These are phyloP conservation scores for Quadriops clusia DNA, from an alignment of 2,888 invertebrate species.

Conservation along the genomic window DNA sequence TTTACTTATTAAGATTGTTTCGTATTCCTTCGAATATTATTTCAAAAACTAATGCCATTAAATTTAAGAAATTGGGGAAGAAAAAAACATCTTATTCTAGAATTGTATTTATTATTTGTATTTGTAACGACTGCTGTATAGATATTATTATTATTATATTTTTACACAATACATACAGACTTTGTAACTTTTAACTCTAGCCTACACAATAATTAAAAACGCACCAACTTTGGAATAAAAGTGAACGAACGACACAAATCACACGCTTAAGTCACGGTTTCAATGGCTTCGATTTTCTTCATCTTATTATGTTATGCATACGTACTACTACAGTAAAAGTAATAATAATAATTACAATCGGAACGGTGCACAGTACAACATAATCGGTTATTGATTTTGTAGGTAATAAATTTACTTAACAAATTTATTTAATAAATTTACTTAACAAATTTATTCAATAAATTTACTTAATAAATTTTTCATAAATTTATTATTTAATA, in stretches of 20 bases:
- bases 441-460: too few relatives aligned
- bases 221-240: constrained; percentile 1
- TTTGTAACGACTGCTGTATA: constrained; percentile 13
- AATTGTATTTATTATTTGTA: too few relatives aligned
- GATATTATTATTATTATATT: constrained; percentile 11
- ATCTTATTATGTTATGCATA: neutral
- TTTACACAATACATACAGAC: constrained; percentile 19
- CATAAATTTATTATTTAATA: too few relatives aligned
- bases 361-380: too few relatives aligned
- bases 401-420: too few relatives aligned
- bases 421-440: too few relatives aligned
- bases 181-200: too few relatives aligned
- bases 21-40: neutral
- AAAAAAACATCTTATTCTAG: constrained; percentile 9
- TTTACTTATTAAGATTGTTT: neutral
- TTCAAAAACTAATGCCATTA: too few relatives aligned
- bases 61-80: neutral
- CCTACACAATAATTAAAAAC: too few relatives aligned
- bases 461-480: too few relatives aligned
- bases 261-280: neutral
- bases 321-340: neutral
- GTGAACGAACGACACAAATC: constrained; percentile 5
- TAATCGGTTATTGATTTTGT: too few relatives aligned
- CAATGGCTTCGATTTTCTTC: neutral
- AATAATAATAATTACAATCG: too few relatives aligned